A percentile compares a stretch with the other conserved stretches of the same genome.
These are phyloP conservation scores for Eulemur mongoz DNA, from an alignment of 2,797 vertebrate genomes.

Conservation along the genomic window DNA sequence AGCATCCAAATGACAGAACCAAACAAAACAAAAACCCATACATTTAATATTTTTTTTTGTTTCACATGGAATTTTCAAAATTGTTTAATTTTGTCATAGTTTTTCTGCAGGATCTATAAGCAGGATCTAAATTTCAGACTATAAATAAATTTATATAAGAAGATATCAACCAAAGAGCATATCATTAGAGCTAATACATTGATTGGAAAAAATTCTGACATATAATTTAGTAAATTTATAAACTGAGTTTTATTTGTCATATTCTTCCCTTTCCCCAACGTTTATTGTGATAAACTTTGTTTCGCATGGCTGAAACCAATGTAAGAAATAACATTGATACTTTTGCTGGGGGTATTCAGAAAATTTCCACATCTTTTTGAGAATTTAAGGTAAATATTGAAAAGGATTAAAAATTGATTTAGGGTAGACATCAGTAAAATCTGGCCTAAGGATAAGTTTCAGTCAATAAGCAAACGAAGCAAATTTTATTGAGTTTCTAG, in stretches of 20 bases:
- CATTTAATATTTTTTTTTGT: neutral
- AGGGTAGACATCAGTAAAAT: neutral
- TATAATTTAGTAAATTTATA: neutral
- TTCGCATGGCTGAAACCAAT: neutral
- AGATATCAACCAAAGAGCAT: neutral
- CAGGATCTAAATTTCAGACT: neutral
- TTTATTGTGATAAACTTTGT: neutral
- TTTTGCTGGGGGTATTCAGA: neutral
- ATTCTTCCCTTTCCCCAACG: neutral
- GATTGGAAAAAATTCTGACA: neutral
- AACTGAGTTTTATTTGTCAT: neutral
- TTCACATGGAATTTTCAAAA: neutral
- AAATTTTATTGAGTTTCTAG: neutral
- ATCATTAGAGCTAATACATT: neutral
- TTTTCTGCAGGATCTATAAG: neutral
- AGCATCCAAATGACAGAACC: neutral
- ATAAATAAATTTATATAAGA: neutral
- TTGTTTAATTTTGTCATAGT: neutral
- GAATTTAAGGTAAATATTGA: neutral
- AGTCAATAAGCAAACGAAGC: neutral
- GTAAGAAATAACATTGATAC: neutral
- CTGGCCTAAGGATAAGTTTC: neutral
- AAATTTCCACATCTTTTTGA: neutral
- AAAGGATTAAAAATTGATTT: neutral
- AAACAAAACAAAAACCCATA: neutral